Evolutionary conservation across 2,113 vertebrate species (phyloP).

Genomic region (Coracopsis vasa): DNA sequence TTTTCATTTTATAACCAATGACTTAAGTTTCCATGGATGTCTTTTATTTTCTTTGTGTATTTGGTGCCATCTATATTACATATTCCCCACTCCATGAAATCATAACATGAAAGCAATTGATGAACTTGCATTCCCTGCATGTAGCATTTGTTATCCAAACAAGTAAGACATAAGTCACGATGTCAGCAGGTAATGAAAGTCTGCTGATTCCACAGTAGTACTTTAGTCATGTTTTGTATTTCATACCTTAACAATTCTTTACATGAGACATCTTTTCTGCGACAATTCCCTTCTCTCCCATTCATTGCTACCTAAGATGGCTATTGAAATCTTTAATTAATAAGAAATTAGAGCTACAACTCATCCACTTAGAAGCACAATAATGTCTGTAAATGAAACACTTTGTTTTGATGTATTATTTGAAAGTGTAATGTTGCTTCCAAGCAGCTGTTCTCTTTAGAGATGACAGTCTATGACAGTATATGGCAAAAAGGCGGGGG

Average conservation of each 20-base stretch:
- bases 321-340: slow-evolving; percentile 36
- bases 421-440: not conserved
- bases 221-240: slow-evolving; percentile 13
- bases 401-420: slow-evolving; percentile 64
- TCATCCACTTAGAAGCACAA: slow-evolving; percentile 11
- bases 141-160: not conserved
- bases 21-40: not conserved
- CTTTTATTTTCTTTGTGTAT: not conserved
- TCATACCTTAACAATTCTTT: slow-evolving; percentile 20
- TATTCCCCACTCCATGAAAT: not conserved
- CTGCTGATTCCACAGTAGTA: not conserved
- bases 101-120: slow-evolving; percentile 8
- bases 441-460: not conserved
- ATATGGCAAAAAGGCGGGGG: not conserved
- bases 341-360: slow-evolving; percentile 17
- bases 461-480: not conserved
- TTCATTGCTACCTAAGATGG: not conserved
- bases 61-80: not conserved
- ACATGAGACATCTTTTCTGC: not conserved
- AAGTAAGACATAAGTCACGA: slow-evolving; percentile 1
- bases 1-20: not conserved
- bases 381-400: slow-evolving; percentile 35
- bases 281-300: not conserved
- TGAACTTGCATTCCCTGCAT: not conserved
- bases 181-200: slow-evolving; percentile 33